Evolutionary conservation across 2,797 vertebrate species (phyloP), one percentile per base, ranked within the genome.

Genomic region (Acanthurus tractus): DNA sequence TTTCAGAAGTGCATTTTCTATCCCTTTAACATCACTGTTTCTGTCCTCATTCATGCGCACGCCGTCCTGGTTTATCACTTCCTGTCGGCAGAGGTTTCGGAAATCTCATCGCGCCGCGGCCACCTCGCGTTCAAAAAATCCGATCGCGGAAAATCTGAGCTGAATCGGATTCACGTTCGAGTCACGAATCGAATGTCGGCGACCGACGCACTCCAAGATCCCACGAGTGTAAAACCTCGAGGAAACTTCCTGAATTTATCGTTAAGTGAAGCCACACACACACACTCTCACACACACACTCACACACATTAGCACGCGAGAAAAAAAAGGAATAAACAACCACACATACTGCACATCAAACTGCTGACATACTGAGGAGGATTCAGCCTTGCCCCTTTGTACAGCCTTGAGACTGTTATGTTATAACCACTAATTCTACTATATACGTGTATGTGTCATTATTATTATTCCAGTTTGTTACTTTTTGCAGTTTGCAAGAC

Each of bases 341-440:
- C 17, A 36, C 74, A 88, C 85, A 74, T 56, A 77, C 71, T 63
- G 76, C 78, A 89, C 88, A 78, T 85, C 76, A 79, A 87, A 81
- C 83, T 74, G 91, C 88, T 86, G 88, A 90, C 79, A 88, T 49
- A 81, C 73, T 82, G 86, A 90, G 88, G 90, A 87, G 85, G 90
- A 90, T 91, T 90, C 86, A 82, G 90, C 92, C 92, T 91, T 85
- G 86, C 88, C 88, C 89, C 90, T 94, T 92, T 92, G 93, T 95
- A 94, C 93, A 95, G 93, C 91, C 92, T 93, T 90, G 91, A 94
- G 95, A 96, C 95, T 96, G 95, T 96, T 95, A 95, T 84, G 91
- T 95, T 94, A 94, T 93, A 94, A 94, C 91, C 94, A 94, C 94
- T 93, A 89, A 91, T 92, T 95, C 93, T 93, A 89, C 76, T 93